Evolutionary conservation across 2,113 vertebrate species (phyloP).

Genomic region (Elaphurus davidianus): DNA sequence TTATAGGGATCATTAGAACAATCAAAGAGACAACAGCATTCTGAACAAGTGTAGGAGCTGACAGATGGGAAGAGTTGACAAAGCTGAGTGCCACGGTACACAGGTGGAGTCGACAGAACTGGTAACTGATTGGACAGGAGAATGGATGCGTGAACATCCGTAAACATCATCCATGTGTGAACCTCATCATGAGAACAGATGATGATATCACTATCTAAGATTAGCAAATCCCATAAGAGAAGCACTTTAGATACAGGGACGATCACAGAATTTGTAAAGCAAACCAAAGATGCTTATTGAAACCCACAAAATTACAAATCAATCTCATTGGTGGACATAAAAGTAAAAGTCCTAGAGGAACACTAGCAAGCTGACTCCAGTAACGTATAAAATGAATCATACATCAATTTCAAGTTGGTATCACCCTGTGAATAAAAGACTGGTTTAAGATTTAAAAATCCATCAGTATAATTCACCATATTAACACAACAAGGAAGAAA

Average conservation of each 20-base stretch:
- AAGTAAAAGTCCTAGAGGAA: not conserved
- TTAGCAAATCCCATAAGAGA: not conserved
- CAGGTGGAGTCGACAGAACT: not conserved
- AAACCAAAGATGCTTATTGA: not conserved
- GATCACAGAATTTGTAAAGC: not conserved
- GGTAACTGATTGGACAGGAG: not conserved
- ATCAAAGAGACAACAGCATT: not conserved
- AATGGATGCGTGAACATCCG: not conserved
- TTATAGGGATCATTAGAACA: not conserved
- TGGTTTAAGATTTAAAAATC: slow-evolving; percentile 27
- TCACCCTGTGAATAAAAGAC: slow-evolving; percentile 14
- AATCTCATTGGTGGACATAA: not conserved
- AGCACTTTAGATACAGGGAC: not conserved
- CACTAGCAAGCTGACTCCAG: slow-evolving; percentile 2
- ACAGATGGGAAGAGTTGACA: not conserved
- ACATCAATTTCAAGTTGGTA: not conserved
- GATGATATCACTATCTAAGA: not conserved
- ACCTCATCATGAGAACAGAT: not conserved
- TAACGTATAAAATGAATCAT: not conserved
- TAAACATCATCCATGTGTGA: not conserved
- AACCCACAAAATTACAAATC: slow-evolving; percentile 2
- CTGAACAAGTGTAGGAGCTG: not conserved
- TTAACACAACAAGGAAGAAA: slow-evolving; percentile 30
- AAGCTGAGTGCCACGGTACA: not conserved
- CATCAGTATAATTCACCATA: slow-evolving; percentile 9